Base-by-base conservation (phyloP, 2,113 vertebrate genomes). In the Dicaeum eximium region DNA sequence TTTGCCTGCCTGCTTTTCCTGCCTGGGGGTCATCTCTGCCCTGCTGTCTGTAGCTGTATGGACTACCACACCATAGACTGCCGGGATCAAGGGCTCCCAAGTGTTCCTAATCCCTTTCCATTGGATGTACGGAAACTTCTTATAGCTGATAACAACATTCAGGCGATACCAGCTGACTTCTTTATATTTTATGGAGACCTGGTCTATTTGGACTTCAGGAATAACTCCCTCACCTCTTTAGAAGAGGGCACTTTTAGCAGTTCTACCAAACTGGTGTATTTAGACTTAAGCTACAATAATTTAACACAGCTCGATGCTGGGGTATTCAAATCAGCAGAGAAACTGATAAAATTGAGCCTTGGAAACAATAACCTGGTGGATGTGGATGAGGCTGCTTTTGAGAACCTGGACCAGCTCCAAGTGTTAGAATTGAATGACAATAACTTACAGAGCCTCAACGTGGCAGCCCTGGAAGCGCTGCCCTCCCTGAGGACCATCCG, bases 261-360 rank as follows among this genome's bases (percentile, higher is more conserved):
- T 79, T 99, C 99, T 11, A 98, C 98, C 96, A 98, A 99, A 95
- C 98, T 99, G 92, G 98, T 99, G 73, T 99, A 99, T 92, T 97
- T 99, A 53, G 99, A 99, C 96, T 97, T 99, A 82, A 99, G 99
- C 95, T 98, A 99, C 98, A 99, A 99, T 91, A 99, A 99, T 95
- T 97, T 99, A 97, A 99, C 98, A 5, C 98, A 98, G 97, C 99
- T 99, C 88, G 98, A 98, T 5, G 98, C 98, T 22, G 98, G 99
- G 45, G 98, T 97, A 45, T 99, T 99, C 91, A 98, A 97, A 93
- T 98, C 99, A 42, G 99, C 99, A 7, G 98, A 98, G 11, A 98
- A 98, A 91, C 97, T 99, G 94, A 98, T 99, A 86, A 99, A 98
- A 92, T 80, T 99, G 45, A 98, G 98, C 57, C 96, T 99, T 61